These are phyloP conservation scores for Ophiothrix spiculata DNA, from an alignment of 35 echinoderm and acorn worm genomes.

Conservation along the genomic window DNA sequence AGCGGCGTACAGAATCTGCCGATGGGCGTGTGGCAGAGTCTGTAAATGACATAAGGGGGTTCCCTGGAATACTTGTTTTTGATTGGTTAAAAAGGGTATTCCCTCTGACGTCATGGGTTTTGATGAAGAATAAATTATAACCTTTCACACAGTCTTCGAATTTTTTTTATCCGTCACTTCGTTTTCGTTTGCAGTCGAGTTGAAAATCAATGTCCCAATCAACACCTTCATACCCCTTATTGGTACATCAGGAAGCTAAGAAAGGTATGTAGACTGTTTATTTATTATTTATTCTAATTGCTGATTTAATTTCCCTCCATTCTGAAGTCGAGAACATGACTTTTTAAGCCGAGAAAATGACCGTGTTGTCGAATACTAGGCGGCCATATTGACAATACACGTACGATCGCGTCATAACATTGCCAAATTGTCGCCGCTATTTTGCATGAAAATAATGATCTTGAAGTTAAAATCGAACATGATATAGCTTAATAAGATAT, in stretches of 20 bases:
- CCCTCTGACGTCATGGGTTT: not conserved
- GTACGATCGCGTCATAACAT: not conserved
- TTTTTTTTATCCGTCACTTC: not conserved
- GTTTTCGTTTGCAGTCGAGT: not conserved
- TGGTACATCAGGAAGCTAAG: not conserved
- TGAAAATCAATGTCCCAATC: not conserved
- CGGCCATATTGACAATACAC: not conserved
- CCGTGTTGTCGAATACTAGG: not conserved
- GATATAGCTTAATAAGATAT: not conserved
- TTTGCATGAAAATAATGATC: not conserved
- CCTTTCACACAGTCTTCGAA: not conserved
- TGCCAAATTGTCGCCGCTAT: not conserved
- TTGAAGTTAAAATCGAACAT: not conserved
- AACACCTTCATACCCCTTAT: not conserved
- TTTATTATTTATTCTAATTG: not conserved
- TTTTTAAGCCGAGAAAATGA: not conserved
- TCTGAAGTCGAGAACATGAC: not conserved
- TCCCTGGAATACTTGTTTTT: no score
- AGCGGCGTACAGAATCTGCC: not conserved
- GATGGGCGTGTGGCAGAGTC: not conserved
- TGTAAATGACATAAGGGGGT: not conserved
- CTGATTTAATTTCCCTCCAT: not conserved
- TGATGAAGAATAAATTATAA: no score
- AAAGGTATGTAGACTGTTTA: not conserved
- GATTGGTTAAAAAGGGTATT: not conserved